Evolutionary conservation across 2,888 invertebrate genomes (phyloP), one percentile per base, ranked within the genome.

Genomic region (Microctonus hyperodae): DNA sequence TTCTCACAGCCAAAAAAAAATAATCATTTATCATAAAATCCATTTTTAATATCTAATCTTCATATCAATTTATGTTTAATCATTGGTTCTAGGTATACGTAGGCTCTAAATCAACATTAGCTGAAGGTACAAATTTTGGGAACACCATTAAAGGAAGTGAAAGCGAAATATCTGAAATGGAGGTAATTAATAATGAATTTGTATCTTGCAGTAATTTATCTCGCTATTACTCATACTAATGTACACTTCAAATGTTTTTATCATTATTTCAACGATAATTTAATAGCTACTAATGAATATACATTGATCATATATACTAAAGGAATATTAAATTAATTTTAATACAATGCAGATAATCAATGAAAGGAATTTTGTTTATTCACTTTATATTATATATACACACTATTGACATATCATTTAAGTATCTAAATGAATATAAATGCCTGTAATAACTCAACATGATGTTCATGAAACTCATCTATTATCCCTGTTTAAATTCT

Each of bases 61-160:
- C n/a, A 37, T 58, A 57, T 65, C 22, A 53, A 60, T 61, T 55
- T 48, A 25, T 57, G 25, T 63, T 9, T 37, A 23, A 65, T 50
- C 65, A 48, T 16, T 40, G 59, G 64, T 31, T 16, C 72, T 75
- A 83, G 83, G 82, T 83, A 62, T 83, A 83, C 74, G 83, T 83
- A 78, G 82, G 82, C 74, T 78, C 82, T 63, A 83, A 81, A 73
- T 81, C 82, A 64, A 78, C 80, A 56, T 68, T 80, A 73, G 76
- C 76, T 61, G 82, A 83, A 73, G 82, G 83, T 72, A 75, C 81
- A 70, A 82, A 77, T 73, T 81, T 81, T 72, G 79, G 76, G 73
- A 70, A 78, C 68, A 72, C 75, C 65, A 70, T 76, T 63, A 80
- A 77, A 75, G 73, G 76, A 70, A 75, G 77, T 71, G 83, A 83